Base-by-base conservation (phyloP, 2,797 vertebrate species). In the Bovichtus diacanthus region DNA sequence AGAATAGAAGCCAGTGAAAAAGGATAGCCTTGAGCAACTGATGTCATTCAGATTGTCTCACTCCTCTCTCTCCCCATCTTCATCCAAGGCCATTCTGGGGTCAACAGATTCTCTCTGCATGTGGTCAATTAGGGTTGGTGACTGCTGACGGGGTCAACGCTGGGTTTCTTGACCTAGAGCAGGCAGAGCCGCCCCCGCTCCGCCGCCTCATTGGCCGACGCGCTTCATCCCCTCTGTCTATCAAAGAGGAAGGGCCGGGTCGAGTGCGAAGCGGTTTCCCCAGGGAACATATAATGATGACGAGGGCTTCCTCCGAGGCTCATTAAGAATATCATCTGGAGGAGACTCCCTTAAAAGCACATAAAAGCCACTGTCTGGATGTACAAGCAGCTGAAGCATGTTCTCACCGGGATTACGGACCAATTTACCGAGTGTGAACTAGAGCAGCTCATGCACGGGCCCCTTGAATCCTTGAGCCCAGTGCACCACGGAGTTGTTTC, bases 311-410 rank as follows among this genome's bases (percentile, higher is more conserved):
- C 87, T 86, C 51, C 19, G 78, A 86, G 88, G 84, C 86, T 92
- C 88, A 91, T 93, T 94, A 95, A 75, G 76, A 76, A 78, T 82
- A 89, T 92, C 58, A 93, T 91, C 76, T 76, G 65, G 36, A 69
- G 60, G 77, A 88, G 87, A 88, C 86, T 93, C 72, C 82, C 82
- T 88, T 90, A 88, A 90, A 90, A 90, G 81, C 80, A 74, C 84
- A 90, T 87, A 80, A 87, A 90, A 92, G 80, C 76, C 50, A 68
- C 23, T 66, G 78, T 87, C 78, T 85, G 86, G 73, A 79, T 85
- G 80, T 82, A 72, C 62, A 67, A 84, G 84, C 80, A 68, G 89
- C 84, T 72, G 65, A 79, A 49, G 73, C 74, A 3, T 74, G 76
- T 81, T 87, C 87, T 87, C 83, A 39, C 71, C 0, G 79, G 86